Evolutionary conservation across 2,797 vertebrate genomes (phyloP), one percentile per base, ranked within the genome.

Genomic region (Etheostoma perlongum): DNA sequence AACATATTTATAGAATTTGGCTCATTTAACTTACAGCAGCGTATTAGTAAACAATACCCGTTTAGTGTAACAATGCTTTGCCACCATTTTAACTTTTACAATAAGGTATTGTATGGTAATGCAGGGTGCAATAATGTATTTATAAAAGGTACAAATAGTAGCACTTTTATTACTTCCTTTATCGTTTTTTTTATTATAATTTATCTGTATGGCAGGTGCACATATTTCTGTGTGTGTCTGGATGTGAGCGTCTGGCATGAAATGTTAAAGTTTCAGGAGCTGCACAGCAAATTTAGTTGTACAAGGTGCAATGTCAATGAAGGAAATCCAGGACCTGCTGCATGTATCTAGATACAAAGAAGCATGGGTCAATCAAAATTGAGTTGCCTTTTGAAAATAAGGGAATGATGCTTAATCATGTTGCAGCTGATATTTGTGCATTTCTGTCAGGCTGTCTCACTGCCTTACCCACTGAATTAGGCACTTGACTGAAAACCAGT

Each of bases 311-410:
- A 40, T 40, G 36, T 11, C 36, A 40, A 4, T 40, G 11, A 40
- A 40, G 3, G 36, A 1, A 30, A 30, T 30, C 30, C 30, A 92
- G 68, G 25, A 67, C 59, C 66, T 44, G 72, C 65, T 73, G 75
- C 67, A 67, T 83, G 79, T 33, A 85, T 70, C 72, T 70, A 81
- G 85, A 86, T 82, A 88, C 82, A 89, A 88, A 76, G 61, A 77
- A 58, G 59, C 76, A 62, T 67, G 27, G 88, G 88, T 86, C 74
- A 82, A 82, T 85, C 80, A 87, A 76, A 82, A 72, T 15, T 75
- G 71, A 89, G 76, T 81, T 76, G 82, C 74, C 78, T 84, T 83
- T 85, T 85, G 67, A 88, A 86, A 89, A 70, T 78, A 71, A 60
- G 59, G 16, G 71, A 76, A 80, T 84, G 70, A 87, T 78, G 79